Evolutionary conservation across 2,888 invertebrate genomes (phyloP), one percentile per base, ranked within the genome.

Genomic region (Elysia crispata): DNA sequence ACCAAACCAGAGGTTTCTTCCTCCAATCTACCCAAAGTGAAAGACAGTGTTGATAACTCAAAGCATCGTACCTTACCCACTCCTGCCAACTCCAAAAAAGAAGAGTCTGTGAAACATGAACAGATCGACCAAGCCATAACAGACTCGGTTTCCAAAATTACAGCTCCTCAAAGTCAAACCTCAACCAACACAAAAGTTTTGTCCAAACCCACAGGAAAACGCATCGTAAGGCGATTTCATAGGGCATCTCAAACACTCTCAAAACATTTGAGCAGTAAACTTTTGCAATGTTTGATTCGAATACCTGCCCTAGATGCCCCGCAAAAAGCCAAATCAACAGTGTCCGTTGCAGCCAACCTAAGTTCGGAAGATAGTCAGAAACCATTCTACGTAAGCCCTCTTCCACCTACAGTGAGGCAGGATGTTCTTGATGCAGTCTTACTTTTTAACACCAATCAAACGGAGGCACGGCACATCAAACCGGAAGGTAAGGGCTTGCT

Each of bases 171-270:
- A 31, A 50, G 33, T 28, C 31, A 23, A 31, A 50, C 49, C 0
- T 20, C 23, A 15, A 18, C 72, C 15, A 62, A 15, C 18, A 30
- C 25, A 23, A 41, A 41, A 41, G 41, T 41, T 41, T 41, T 41
- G 11, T 6, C 41, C 41, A 41, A 41, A 41, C 41, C 41, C 41
- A 31, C 76, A n/a, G 76, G n/a, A 23, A 77, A 70, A 30, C 54
- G 79, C n/a, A 79, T 79, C 23, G 50, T 79, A n/a, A 41, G 73
- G 15, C 54, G 79, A 54, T 79, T 79, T 66, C 79, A 79, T 23
- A 73, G 79, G 28, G 66, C 54, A 31, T 73, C 74, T 1, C 79
- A 79, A 33, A 79, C 79, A 31, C 49, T 79, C 25, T 11, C 79
- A 33, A 73, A 73, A 67, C 13, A 31, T 15, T 30, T 0, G n/a